These are phyloP conservation scores for Carettochelys insculpta DNA, from an alignment of 2,113 vertebrate species.

Conservation along the genomic window DNA sequence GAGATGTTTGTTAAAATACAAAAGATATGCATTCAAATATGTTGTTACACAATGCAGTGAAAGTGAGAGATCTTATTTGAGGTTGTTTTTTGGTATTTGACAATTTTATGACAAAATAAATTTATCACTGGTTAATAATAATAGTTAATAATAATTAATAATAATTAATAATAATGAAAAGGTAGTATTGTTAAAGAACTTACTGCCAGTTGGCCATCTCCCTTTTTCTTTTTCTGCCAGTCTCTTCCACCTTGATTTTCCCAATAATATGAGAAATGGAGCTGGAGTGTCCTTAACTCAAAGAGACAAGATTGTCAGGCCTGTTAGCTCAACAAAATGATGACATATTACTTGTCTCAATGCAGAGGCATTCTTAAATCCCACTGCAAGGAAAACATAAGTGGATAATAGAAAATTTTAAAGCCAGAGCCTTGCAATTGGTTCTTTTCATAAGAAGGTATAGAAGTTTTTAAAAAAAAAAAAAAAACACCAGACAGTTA, in stretches of 20 bases:
- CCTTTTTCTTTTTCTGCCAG: conserved; percentile 21
- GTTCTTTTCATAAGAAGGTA: conserved; percentile 19
- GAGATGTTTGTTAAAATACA: conserved; percentile 64
- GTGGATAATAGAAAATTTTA: conserved; percentile 56
- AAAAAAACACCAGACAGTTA: neutral
- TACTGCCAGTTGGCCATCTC: neutral
- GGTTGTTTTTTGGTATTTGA: neutral
- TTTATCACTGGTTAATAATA: neutral
- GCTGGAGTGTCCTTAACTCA: conserved; percentile 29
- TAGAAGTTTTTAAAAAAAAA: too few relatives aligned
- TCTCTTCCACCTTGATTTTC: conserved; percentile 22
- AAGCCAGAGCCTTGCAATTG: conserved; percentile 17
- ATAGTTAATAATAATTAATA: too few relatives aligned
- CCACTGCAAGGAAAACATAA: conserved; percentile 41
- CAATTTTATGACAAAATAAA: conserved; percentile 35
- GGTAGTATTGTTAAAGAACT: conserved; percentile 1
- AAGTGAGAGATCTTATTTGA: conserved; percentile 19
- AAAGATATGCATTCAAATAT: conserved; percentile 28
- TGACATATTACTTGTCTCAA: conserved; percentile 58
- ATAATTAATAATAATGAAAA: too few relatives aligned
- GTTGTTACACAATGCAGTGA: conserved; percentile 14
- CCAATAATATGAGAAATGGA: conserved; percentile 7
- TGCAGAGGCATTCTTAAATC: conserved; percentile 66
- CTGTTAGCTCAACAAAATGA: conserved; percentile 64
- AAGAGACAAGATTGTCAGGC: conserved; percentile 58